phyloP scores from a whole-genome alignment of 2,797 vertebrate species.

The Heteromormyrus szaboi region DNA sequence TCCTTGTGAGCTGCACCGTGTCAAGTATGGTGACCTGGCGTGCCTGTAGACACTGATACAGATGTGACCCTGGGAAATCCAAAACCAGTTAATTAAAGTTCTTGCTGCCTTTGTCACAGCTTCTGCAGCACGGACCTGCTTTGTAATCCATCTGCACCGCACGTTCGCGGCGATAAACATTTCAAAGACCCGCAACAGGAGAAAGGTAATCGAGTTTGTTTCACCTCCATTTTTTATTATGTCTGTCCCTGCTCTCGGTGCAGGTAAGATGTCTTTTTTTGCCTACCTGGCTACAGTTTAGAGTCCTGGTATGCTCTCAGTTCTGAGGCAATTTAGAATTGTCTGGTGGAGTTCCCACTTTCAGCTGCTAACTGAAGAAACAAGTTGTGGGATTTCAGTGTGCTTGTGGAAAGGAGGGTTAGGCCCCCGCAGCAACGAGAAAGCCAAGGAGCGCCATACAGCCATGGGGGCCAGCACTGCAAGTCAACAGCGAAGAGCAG shows the following conservation, averaged over 20 bases:
- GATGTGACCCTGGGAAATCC: background rate
- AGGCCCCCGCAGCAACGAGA: background rate
- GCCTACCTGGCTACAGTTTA: background rate
- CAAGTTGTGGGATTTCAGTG: background rate
- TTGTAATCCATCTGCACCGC: background rate
- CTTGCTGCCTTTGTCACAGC: background rate
- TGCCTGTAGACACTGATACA: background rate
- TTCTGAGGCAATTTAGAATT: background rate
- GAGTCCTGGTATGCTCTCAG: background rate
- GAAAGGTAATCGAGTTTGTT: background rate
- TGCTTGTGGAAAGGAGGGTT: background rate
- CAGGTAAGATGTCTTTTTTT: background rate
- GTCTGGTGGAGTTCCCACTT: background rate
- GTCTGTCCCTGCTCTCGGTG: background rate
- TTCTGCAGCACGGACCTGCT: background rate
- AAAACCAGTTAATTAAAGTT: constrained; percentile 1
- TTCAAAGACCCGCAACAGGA: background rate
- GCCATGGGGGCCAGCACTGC: background rate
- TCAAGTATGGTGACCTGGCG: background rate
- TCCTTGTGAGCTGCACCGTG: background rate
- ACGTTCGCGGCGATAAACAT: background rate
- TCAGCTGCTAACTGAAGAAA: background rate
- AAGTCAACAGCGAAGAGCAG: background rate
- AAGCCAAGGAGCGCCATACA: background rate
- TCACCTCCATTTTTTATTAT: background rate